Conservation (phyloP, 2,888 invertebrate genomes). For the Agapostemon virescens region DNA sequence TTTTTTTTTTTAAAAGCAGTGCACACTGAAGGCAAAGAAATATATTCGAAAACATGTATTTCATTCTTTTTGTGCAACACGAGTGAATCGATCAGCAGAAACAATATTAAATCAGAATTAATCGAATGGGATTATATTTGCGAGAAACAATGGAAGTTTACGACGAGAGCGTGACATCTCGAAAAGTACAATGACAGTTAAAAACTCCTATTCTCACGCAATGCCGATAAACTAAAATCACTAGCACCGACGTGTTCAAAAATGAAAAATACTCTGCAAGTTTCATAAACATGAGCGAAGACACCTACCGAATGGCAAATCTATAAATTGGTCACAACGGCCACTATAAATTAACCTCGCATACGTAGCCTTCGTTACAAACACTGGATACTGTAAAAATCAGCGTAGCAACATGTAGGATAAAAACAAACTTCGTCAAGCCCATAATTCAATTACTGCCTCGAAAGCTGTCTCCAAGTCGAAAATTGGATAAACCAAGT, state of each 20-base stretch:
- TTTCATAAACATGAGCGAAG: background rate
- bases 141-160: background rate
- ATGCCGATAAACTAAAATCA: background rate
- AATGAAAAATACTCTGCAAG: background rate
- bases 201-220: background rate
- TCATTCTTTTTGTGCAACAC: background rate
- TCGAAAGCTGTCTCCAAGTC: background rate
- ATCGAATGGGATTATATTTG: conserved; percentile 17
- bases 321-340: too few relatives aligned
- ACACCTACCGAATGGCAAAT: too few relatives aligned
- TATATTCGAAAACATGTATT: too few relatives aligned
- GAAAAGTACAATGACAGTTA: background rate
- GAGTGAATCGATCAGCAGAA: background rate
- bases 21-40: too few relatives aligned
- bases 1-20: too few relatives aligned
- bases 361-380: background rate
- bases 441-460: background rate
- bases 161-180: conserved; percentile 7
- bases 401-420: conserved; percentile 25
- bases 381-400: background rate
- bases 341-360: conserved; percentile 2
- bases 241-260: background rate
- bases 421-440: background rate
- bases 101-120: conserved; percentile 30
- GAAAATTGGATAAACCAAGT: conserved; percentile 33